Conservation (phyloP, 2,113 vertebrate species). For the Leucoraja erinaceus region DNA sequence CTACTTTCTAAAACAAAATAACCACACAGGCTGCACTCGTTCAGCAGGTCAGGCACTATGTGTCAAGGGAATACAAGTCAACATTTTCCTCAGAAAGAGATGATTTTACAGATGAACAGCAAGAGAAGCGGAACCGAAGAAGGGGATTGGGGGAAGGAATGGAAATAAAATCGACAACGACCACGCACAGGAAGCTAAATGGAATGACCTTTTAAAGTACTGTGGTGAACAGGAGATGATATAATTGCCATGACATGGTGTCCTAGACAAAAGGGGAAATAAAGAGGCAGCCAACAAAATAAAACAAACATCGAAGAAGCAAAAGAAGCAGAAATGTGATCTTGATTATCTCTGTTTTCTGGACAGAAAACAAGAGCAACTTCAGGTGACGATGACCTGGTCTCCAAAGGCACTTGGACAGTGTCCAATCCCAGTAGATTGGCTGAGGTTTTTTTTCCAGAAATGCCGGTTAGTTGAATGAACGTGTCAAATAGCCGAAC, state of each 20-base stretch:
- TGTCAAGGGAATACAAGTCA: slow-evolving; percentile 13
- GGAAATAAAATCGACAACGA: not conserved
- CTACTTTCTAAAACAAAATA: not conserved
- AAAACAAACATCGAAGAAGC: not conserved
- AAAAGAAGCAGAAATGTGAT: not conserved
- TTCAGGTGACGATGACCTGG: not conserved
- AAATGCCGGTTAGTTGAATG: not conserved
- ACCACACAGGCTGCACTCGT: not conserved
- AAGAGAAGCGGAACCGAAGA: not conserved
- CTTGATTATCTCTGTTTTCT: not conserved
- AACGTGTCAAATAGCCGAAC: not conserved
- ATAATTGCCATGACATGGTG: not conserved
- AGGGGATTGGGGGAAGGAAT: not conserved
- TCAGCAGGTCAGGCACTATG: slow-evolving; percentile 18
- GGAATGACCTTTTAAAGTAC: not conserved
- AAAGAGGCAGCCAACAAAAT: not conserved
- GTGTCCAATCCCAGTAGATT: not conserved
- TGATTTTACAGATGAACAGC: not conserved
- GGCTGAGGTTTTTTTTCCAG: not conserved
- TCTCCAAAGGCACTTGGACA: not conserved
- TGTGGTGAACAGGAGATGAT: not conserved
- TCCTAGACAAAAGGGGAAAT: not conserved
- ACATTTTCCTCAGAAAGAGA: not conserved
- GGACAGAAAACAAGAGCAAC: not conserved
- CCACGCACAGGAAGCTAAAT: not conserved